These are phyloP conservation scores for Eudasyphora cyanicolor DNA, from an alignment of 2,888 invertebrate species.

Conservation along the genomic window DNA sequence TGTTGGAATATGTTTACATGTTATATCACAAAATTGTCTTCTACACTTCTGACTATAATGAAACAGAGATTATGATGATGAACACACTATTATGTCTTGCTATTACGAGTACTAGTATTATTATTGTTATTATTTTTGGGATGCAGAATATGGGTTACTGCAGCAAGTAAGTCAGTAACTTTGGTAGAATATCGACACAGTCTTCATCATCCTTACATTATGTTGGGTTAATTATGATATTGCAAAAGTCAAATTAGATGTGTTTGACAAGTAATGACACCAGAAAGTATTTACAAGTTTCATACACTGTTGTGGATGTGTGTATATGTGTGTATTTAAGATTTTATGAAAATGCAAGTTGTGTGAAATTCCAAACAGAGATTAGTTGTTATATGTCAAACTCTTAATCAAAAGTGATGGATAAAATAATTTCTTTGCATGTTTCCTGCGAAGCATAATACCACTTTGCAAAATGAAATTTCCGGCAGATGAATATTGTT, in stretches of 20 bases:
- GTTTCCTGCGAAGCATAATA: background rate
- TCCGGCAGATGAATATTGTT: background rate
- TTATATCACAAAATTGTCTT: conserved; percentile 25
- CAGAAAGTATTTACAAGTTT: background rate
- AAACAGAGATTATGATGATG: background rate
- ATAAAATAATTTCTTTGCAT: background rate
- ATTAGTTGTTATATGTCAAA: background rate
- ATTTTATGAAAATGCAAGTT: background rate
- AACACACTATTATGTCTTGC: no score
- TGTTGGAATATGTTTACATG: conserved; percentile 15
- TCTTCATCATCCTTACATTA: background rate
- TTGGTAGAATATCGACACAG: background rate
- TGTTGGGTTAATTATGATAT: conserved; percentile 24
- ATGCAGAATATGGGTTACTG: background rate
- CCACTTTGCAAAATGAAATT: background rate
- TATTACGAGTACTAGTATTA: no score
- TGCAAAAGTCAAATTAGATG: conserved; percentile 4
- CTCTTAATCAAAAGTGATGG: background rate
- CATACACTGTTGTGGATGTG: no score
- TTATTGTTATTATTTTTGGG: conserved; percentile 6
- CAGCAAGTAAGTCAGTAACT: background rate
- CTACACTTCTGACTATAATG: background rate
- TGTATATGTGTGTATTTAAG: no score
- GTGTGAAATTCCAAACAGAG: no score
- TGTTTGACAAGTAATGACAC: background rate